A percentile compares a stretch with the other conserved stretches of the same genome.
Evolutionary conservation across 2,888 invertebrate species (phyloP).

Genomic region (Drepana falcataria): DNA sequence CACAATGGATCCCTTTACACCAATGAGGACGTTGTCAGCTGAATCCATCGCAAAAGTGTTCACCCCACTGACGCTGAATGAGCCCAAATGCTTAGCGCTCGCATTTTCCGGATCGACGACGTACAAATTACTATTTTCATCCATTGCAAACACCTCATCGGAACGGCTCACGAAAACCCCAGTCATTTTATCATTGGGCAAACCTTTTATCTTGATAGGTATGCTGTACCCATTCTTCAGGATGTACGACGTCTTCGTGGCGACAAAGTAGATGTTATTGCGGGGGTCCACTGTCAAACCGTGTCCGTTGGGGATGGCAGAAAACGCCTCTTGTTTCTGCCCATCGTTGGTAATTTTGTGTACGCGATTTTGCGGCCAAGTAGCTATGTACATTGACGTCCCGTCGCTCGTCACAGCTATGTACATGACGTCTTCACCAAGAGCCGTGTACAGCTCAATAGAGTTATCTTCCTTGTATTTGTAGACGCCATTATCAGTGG

Average conservation of each 20-base stretch:
- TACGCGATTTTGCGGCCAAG: slow-evolving; percentile 69
- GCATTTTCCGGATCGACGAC: slow-evolving; percentile 49
- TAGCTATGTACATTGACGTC: slow-evolving; percentile 55
- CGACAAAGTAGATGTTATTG: slow-evolving; percentile 65
- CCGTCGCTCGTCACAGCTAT: slow-evolving; percentile 56
- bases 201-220: slow-evolving; percentile 59
- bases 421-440: slow-evolving; percentile 70
- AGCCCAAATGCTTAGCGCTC: slow-evolving; percentile 48
- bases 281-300: slow-evolving; percentile 59
- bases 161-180: slow-evolving; percentile 61
- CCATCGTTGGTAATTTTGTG: slow-evolving; percentile 58
- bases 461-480: slow-evolving; percentile 60
- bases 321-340: slow-evolving; percentile 47
- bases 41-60: slow-evolving; percentile 67
- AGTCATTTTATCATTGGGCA: slow-evolving; percentile 59
- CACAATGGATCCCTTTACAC: slow-evolving; percentile 51
- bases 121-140: slow-evolving; percentile 61
- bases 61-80: slow-evolving; percentile 51
- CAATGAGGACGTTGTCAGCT: slow-evolving; percentile 59
- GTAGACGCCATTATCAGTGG: slow-evolving; percentile 69
- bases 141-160: slow-evolving; percentile 63
- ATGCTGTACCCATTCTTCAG: slow-evolving; percentile 44
- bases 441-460: slow-evolving; percentile 50
- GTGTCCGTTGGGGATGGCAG: slow-evolving; percentile 62
- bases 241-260: slow-evolving; percentile 60